Evolutionary conservation across 2,113 vertebrate species (phyloP), one percentile per base, ranked within the genome.

Genomic region (Drymodes brunneopygia): DNA sequence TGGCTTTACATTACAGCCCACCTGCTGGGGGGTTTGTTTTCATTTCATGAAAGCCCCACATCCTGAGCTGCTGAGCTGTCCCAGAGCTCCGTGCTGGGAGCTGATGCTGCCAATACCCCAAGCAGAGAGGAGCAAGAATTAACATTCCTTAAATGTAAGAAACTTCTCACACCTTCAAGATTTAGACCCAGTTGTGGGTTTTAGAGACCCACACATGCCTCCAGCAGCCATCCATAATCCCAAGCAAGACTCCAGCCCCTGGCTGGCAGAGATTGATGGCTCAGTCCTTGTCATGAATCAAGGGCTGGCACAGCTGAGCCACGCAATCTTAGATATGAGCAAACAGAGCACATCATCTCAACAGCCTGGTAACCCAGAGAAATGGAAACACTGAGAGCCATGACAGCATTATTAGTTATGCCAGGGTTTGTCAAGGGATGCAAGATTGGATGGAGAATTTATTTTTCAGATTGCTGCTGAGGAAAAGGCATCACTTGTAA

Each of bases 381-480:
- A 89, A 92, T 77, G 88, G 81, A 24, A 88, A 48, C 85, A 66
- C 1, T 36, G 75, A 69, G 81, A 86, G 51, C 85, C 81, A 64
- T 33, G 85, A 77, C 93, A 94, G 69, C n/a, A n/a, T 86, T 66
- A 90, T 95, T 92, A 86, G 67, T 88, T 93, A 93, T 80, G 92
- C 81, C 66, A 60, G 54, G 62, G 22, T 93, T 91, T 85, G 74
- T 77, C 87, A 80, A 58, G 50, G 58, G 50, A 73, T 61, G 78
- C 70, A 28, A 44, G 94, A 69, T 19, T 66, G 87, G 71, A 70
- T 0, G 2, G 67, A 50, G 83, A 61, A 95, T 91, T 93, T 77
- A 50, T 90, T 72, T 86, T 28, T 77, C 71, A 62, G 58, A 57
- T 72, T 3, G 19, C 75, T 75, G 83, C 77, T 0, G 2, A 91